Evolutionary conservation across 2,797 vertebrate genomes (phyloP).

Genomic region (Esox lucius): DNA sequence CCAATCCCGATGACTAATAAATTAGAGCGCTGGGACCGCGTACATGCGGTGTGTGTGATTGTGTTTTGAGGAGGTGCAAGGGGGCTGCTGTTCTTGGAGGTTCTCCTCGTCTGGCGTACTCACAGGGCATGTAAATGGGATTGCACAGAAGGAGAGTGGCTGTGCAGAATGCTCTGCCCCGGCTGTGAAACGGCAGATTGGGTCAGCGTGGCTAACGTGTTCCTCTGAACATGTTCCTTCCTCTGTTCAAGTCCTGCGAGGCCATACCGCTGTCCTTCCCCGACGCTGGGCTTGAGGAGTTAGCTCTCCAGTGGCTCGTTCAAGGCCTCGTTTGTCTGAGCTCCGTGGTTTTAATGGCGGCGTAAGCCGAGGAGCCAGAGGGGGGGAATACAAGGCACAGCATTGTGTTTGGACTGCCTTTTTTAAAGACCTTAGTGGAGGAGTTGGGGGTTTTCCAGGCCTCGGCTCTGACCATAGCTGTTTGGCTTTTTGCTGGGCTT

Average conservation of each 20-base stretch:
- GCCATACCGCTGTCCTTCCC: constrained; percentile 13
- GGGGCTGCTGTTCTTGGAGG: background rate
- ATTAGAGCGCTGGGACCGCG: constrained; percentile 41
- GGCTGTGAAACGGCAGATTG: background rate
- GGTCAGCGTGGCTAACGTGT: background rate
- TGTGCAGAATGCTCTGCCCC: background rate
- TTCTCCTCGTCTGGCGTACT: constrained; percentile 10
- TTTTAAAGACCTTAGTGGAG: constrained; percentile 22
- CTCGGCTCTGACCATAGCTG: constrained; percentile 12
- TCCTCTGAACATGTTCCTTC: background rate
- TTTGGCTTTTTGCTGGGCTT: background rate
- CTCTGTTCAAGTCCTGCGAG: background rate
- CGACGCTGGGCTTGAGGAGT: constrained; percentile 13
- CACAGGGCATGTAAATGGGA: background rate
- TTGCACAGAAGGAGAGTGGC: background rate
- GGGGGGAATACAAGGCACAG: constrained; percentile 34
- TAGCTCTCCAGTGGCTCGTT: constrained; percentile 9
- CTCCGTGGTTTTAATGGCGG: constrained; percentile 12
- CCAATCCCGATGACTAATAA: constrained; percentile 63
- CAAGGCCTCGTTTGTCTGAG: constrained; percentile 24
- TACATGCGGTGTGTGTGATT: constrained; percentile 30
- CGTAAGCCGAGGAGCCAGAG: constrained; percentile 12
- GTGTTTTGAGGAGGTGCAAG: background rate
- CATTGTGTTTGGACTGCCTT: constrained; percentile 26
- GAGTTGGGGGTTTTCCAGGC: constrained; percentile 28